These are phyloP conservation scores for Ennomos quercinarius DNA, from an alignment of 2,888 invertebrate genomes.

Conservation along the genomic window DNA sequence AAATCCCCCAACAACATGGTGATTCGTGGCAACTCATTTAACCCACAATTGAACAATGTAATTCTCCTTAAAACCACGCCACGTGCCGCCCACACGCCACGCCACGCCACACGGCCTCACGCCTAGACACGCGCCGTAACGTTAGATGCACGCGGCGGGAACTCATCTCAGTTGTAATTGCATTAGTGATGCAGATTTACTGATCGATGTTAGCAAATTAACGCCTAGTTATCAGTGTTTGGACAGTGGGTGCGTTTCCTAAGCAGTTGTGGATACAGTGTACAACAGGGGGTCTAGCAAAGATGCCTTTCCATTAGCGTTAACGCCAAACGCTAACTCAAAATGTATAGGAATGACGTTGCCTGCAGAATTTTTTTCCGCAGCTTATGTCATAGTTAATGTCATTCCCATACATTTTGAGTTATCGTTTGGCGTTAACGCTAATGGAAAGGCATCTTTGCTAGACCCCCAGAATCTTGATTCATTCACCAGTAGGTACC, in stretches of 20 bases:
- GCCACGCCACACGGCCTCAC: slow-evolving; percentile 3
- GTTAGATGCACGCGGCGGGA: slow-evolving; percentile 3
- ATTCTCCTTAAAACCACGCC: slow-evolving; percentile 12
- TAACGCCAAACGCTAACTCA: no score
- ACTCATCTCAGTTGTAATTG: slow-evolving; percentile 29
- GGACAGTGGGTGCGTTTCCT: slow-evolving; percentile 5
- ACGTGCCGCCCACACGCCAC: slow-evolving; percentile 7
- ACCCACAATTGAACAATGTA: slow-evolving; percentile 29
- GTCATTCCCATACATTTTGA: no score
- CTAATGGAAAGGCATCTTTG: no score
- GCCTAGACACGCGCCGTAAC: slow-evolving; percentile 19
- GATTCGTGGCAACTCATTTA: slow-evolving; percentile 24
- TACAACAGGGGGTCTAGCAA: no score
- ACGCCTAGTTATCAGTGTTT: slow-evolving; percentile 15
- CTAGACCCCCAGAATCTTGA: no score
- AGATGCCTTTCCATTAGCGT: no score
- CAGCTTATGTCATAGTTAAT: no score
- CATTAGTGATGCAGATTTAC: slow-evolving; percentile 23
- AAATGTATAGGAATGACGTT: no score
- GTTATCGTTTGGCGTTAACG: no score
- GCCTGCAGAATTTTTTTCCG: no score
- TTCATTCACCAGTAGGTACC: no score
- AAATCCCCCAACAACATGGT: slow-evolving; percentile 9
- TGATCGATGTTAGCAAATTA: slow-evolving; percentile 30
- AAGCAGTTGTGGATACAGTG: no score